Percentiles rank a stretch among this genome's conserved stretches.
Evolutionary conservation across 1,140 invertebrate species (phyloP).

Genomic region (Pachypsylla venusta): DNA sequence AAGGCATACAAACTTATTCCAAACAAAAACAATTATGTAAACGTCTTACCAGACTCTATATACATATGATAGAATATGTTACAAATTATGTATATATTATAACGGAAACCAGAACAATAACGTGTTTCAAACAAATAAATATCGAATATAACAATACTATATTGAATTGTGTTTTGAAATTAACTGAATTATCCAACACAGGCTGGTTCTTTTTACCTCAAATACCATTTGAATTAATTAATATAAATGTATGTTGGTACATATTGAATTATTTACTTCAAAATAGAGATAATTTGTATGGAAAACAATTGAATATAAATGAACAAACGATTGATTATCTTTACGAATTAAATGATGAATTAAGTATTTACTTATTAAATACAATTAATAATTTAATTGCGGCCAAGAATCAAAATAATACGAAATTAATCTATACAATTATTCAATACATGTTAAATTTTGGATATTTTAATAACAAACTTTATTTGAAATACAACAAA

Average conservation of each 20-base stretch:
- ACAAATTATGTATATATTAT: conserved; percentile 49
- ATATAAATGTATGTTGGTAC: background rate
- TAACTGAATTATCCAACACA: background rate
- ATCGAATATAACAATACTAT: background rate
- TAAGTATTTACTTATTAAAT: background rate
- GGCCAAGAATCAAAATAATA: background rate
- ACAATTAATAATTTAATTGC: conserved; percentile 1
- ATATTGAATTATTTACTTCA: background rate
- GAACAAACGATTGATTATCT: background rate
- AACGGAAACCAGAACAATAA: background rate
- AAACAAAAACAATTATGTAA: conserved; percentile 55
- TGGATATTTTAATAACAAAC: conserved; percentile 3
- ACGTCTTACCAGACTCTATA: conserved; percentile 47
- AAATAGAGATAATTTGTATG: background rate
- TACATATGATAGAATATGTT: conserved; percentile 56
- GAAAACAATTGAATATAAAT: background rate
- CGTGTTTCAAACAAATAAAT: background rate
- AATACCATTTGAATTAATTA: background rate
- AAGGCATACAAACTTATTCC: conserved; percentile 50
- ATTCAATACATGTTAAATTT: background rate
- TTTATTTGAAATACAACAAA: background rate
- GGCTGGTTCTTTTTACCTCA: conserved; percentile 1
- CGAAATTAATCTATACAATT: background rate
- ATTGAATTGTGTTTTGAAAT: background rate
- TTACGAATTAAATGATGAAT: background rate